A percentile compares a stretch with the other conserved stretches of the same genome.
Conservation (phyloP, 64 coral and sea anemone species). For the Stichodactyla mertensii region DNA sequence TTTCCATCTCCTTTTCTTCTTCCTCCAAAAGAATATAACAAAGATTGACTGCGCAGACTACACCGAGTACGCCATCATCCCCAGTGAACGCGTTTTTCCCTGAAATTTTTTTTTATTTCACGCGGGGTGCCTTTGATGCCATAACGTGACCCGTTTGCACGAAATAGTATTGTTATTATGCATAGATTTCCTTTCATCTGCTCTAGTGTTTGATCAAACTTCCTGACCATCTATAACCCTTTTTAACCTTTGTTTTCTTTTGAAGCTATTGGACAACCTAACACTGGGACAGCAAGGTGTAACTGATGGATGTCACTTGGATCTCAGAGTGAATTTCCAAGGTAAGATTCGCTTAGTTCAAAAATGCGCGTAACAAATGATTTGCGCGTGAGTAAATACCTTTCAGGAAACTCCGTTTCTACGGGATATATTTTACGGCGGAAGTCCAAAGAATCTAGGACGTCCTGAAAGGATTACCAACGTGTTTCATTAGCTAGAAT, state of each 20-base stretch:
- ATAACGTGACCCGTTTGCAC: slow-evolving; percentile 5
- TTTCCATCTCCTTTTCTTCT: neutral
- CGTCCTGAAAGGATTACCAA: slow-evolving; percentile 7
- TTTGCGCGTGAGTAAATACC: neutral
- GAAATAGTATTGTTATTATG: neutral
- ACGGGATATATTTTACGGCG: slow-evolving; percentile 11
- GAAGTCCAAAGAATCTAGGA: slow-evolving; percentile 3
- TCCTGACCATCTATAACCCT: slow-evolving; percentile 14
- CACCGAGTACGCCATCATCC: neutral
- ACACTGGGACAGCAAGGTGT: slow-evolving; percentile 92
- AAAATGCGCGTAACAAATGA: neutral
- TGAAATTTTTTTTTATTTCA: neutral
- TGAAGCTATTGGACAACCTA: slow-evolving; percentile 74
- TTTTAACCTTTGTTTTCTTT: slow-evolving; percentile 9
- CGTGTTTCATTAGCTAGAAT: neutral
- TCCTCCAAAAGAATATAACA: neutral
- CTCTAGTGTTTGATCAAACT: slow-evolving; percentile 18
- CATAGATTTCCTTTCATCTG: slow-evolving; percentile 19
- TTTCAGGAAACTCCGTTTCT: neutral
- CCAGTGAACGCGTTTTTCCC: neutral
- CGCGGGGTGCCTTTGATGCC: slow-evolving; percentile 1
- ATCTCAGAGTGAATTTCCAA: slow-evolving; percentile 93
- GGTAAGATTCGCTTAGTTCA: slow-evolving; percentile 42
- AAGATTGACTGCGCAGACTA: neutral
- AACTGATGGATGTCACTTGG: slow-evolving; percentile 59